These are phyloP conservation scores for Ploceus nigricollis DNA, from an alignment of 2,113 vertebrate species.

Conservation along the genomic window DNA sequence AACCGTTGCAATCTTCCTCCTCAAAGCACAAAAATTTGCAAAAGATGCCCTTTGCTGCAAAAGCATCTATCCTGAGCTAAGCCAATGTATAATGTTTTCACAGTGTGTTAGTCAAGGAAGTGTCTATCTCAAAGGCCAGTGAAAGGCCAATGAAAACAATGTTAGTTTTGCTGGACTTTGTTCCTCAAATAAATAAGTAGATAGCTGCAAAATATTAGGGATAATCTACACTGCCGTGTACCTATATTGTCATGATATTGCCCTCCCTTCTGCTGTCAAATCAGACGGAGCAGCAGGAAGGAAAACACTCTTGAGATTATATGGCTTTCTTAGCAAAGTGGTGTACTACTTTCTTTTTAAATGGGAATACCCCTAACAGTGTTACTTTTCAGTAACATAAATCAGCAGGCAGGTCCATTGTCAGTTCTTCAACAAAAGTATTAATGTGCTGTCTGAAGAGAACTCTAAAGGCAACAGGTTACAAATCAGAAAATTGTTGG, in stretches of 20 bases:
- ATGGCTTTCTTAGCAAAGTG: neutral
- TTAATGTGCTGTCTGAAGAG: neutral
- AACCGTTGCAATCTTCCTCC: neutral
- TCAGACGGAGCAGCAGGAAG: neutral
- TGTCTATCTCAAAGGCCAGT: slow-evolving; percentile 25
- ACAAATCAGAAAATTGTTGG: neutral
- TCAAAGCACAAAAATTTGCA: neutral
- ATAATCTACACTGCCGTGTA: slow-evolving; percentile 18
- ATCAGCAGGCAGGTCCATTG: neutral
- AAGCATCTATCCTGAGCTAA: neutral
- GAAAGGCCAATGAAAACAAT: slow-evolving; percentile 50
- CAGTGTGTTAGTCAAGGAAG: slow-evolving; percentile 28
- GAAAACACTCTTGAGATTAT: neutral
- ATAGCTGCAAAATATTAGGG: slow-evolving; percentile 50
- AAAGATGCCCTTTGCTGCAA: neutral
- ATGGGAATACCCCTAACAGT: neutral
- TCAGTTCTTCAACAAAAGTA: neutral
- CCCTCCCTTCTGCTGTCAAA: neutral
- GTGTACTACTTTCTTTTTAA: neutral
- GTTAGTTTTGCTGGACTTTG: slow-evolving; percentile 23
- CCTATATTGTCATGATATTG: neutral
- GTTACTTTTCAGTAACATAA: neutral
- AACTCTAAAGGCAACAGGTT: neutral
- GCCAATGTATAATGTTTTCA: slow-evolving; percentile 45
- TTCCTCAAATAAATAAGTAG: slow-evolving; percentile 32